Evolutionary conservation across 2,113 vertebrate genomes (phyloP), one percentile per base, ranked within the genome.

Genomic region (Leptobrachium leishanense): DNA sequence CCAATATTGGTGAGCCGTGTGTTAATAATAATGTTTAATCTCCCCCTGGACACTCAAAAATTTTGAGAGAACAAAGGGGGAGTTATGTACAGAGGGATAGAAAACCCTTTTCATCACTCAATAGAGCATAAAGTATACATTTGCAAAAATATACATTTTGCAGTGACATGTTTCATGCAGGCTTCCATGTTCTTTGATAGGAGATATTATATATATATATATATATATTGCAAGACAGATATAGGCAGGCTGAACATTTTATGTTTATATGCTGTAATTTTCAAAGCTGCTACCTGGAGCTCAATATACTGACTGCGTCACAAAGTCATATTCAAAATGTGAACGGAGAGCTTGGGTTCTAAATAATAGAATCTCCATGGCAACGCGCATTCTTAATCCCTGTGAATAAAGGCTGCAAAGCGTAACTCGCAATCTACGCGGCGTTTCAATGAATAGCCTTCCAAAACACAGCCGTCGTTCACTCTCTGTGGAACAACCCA

Each of bases 371-470:
- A 62, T 81, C 78, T 68, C 78, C 71, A 81, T 81, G 64, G 72
- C 78, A 81, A 74, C 78, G 44, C 62, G 72, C 55, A 74, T 81
- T 74, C 78, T 74, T 74, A 81, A 79, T 79, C 63, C 64, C 77
- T 62, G 43, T 46, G 77, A 74, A 79, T 79, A 79, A 79, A 74
- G 63, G 63, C 72, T 68, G 50, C 20, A 73, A 73, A 67, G 62
- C 77, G 54, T 79, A 79, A 79, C 41, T 74, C 68, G 50, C 72
- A 74, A 46, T 68, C 31, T 81, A 68, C 55, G 39, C 12, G 10
- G 20, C 39, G 54, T 59, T 43, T 31, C 71, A 62, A 43, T 81
- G 78, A 81, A 79, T 72, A 79, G 77, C 72, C 64, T 59, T 63
- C 59, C 68, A 68, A 40, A 57, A 68, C 42, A 74, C 74, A 67